phyloP scores from a whole-genome alignment of 2,888 invertebrate genomes.

The Cheilosia urbana region DNA sequence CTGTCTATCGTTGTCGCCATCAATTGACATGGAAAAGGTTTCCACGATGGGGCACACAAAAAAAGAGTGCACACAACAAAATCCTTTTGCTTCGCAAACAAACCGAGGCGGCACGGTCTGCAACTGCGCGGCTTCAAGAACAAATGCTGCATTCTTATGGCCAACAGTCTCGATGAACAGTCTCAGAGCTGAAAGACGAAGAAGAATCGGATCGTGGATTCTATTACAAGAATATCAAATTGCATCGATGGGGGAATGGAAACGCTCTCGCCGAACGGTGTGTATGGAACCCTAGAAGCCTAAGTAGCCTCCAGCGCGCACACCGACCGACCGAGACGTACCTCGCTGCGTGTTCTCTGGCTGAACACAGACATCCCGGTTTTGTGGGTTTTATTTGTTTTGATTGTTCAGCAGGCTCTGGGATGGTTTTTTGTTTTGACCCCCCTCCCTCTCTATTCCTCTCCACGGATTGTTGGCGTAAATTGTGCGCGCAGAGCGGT shows the following conservation, averaged over 20 bases:
- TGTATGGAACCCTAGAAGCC: slow-evolving; percentile 49
- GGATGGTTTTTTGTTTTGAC: neutral
- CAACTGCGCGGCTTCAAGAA: slow-evolving; percentile 29
- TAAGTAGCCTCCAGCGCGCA: slow-evolving; percentile 70
- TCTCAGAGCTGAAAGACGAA: slow-evolving; percentile 41
- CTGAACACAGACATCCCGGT: slow-evolving; percentile 55
- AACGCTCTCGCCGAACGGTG: slow-evolving; percentile 14
- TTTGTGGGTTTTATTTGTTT: slow-evolving; percentile 67
- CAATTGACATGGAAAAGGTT: slow-evolving; percentile 59
- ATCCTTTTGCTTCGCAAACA: slow-evolving; percentile 55
- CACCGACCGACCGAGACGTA: slow-evolving; percentile 8
- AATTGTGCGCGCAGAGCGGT: slow-evolving; percentile 46
- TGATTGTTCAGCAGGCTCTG: slow-evolving; percentile 54
- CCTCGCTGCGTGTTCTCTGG: slow-evolving; percentile 15
- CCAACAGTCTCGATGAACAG: slow-evolving; percentile 17
- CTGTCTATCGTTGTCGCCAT: slow-evolving; percentile 66
- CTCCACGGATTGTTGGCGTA: slow-evolving; percentile 68
- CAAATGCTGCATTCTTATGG: slow-evolving; percentile 64
- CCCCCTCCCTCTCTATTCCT: slow-evolving; percentile 41
- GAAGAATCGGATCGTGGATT: slow-evolving; percentile 76
- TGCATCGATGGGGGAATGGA: slow-evolving; percentile 60
- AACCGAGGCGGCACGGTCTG: slow-evolving; percentile 45
- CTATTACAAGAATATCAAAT: slow-evolving; percentile 77
- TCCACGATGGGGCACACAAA: slow-evolving; percentile 8
- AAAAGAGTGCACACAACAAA: slow-evolving; percentile 9